phyloP scores from a whole-genome alignment of 2,888 invertebrate genomes.

The Notodonta dromedarius region DNA sequence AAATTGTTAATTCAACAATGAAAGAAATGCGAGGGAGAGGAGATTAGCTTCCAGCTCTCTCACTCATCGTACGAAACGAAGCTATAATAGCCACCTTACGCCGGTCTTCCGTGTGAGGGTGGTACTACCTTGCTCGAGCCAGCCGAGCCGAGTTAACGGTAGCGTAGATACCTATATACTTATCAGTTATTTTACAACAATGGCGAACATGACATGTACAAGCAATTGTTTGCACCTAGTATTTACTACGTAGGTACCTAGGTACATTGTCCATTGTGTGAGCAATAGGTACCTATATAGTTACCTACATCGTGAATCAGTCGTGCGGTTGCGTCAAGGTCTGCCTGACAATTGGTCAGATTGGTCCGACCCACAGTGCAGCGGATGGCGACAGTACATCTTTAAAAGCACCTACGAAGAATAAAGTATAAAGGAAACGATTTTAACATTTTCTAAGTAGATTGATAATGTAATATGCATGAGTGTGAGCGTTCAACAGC shows the following conservation, averaged over 20 bases:
- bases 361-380: slow-evolving; percentile 2
- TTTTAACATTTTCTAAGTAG: slow-evolving; percentile 15
- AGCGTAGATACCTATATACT: neutral
- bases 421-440: no score
- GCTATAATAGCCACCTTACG: no score
- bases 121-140: no score
- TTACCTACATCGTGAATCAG: slow-evolving; percentile 6
- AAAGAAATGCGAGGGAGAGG: slow-evolving; percentile 18
- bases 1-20: slow-evolving; percentile 12
- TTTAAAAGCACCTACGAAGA: no score
- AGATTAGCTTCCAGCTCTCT: no score
- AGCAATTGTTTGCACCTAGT: neutral
- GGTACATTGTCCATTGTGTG: neutral
- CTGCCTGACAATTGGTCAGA: slow-evolving; percentile 29
- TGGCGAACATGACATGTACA: neutral
- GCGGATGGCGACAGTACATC: no score
- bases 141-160: no score
- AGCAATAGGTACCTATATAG: slow-evolving; percentile 3
- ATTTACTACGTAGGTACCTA: neutral
- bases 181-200: neutral
- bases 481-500: slow-evolving; percentile 16
- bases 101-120: no score
- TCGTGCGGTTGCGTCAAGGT: slow-evolving; percentile 27
- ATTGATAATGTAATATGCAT: slow-evolving; percentile 31
- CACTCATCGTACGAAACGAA: no score